Evolutionary conservation across 2,113 vertebrate species (phyloP), one percentile per base, ranked within the genome.

Genomic region (Limanda limanda): DNA sequence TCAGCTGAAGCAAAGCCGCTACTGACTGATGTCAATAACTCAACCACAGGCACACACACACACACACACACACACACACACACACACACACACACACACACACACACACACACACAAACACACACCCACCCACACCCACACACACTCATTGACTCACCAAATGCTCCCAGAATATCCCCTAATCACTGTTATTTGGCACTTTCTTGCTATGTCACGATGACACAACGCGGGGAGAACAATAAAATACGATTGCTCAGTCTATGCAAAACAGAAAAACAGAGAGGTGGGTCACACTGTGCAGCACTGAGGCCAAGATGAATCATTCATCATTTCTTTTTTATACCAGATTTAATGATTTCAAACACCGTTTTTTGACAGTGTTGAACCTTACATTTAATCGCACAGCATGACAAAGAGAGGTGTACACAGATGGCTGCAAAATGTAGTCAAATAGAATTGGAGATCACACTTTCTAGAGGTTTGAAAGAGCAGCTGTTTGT

Each of bases 141-240:
- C 77, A 79, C 74, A 71, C 68, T 60, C 73, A 66, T 77, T 71
- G 68, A 88, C 68, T 68, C 62, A 85, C 58, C 11, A 5, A 67
- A 47, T 64, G 59, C 63, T 70, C 60, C 68, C 37, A n/a, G 68
- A 67, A 72, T 51, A 90, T 86, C 87, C 86, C 68, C 76, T 92
- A 92, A 93, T 94, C 40, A 92, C 79, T 92, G 92, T 91, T 91
- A 82, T 90, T 84, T 73, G 42, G 62, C 72, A 71, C 67, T 74
- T 79, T 86, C 74, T 82, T 85, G 90, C 82, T 24, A 45, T 78
- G 91, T 93, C 92, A 93, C 68, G 70, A 65, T 92, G 88, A 90
- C 55, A 58, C 76, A 64, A 71, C 52, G 35, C 25, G 40, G 73
- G 60, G 56, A 68, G 58, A 82, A 82, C 69, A 64, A 84, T 73